These are phyloP conservation scores for Ornithoptera alexandrae DNA, from an alignment of 2,888 invertebrate species.

Conservation along the genomic window DNA sequence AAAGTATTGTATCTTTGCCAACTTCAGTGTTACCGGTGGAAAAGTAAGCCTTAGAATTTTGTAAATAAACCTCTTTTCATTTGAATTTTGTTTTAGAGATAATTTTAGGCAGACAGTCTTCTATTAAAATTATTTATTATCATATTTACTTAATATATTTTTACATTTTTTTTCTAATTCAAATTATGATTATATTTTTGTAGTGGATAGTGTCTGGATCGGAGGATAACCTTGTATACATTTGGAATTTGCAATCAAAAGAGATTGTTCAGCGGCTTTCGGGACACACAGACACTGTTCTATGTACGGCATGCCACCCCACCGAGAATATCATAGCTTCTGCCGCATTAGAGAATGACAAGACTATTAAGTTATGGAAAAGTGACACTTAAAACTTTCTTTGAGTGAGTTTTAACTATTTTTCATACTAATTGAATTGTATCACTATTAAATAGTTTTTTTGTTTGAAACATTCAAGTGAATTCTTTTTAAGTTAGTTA, in stretches of 20 bases:
- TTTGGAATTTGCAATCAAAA: constrained; percentile 99
- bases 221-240: constrained; percentile 98
- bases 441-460: too few relatives aligned
- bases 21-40: constrained; percentile 99
- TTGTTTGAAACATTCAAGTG: too few relatives aligned
- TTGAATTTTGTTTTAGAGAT: too few relatives aligned
- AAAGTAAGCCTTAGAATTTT: constrained; percentile 82
- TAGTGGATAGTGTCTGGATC: constrained; percentile 99
- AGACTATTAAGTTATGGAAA: constrained; percentile 99
- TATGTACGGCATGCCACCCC: constrained; percentile 99
- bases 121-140: too few relatives aligned
- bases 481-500: too few relatives aligned
- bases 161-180: not conserved
- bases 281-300: constrained; percentile 97
- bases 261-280: constrained; percentile 98
- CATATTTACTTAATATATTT: not conserved
- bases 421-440: not conserved
- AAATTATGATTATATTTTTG: constrained; percentile 36
- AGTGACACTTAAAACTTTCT: constrained; percentile 89
- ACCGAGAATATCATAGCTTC: constrained; percentile 99
- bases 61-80: not conserved
- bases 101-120: too few relatives aligned
- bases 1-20: constrained; percentile 99
- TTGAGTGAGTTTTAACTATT: constrained; percentile 33
- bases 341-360: constrained; percentile 98